Evolutionary conservation across 2,113 vertebrate genomes (phyloP), one percentile per base, ranked within the genome.

Genomic region (Buteo buteo): DNA sequence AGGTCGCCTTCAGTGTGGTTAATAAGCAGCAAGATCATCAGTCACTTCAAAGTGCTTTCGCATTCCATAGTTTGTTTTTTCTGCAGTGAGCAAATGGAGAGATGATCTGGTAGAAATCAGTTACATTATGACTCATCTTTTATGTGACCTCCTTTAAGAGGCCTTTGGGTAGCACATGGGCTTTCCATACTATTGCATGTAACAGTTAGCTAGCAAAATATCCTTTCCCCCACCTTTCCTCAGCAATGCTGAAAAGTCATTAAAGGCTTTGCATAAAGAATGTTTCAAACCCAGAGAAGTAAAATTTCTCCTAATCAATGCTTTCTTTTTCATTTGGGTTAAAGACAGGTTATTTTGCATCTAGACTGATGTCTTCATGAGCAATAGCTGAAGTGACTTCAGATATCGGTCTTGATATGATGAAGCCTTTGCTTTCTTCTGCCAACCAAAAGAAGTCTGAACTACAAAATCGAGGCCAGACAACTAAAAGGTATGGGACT

Each of bases 11-110:
- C 80, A 85, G 86, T 87, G 71, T 72, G 78, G 66, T 94, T 95
- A 95, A 93, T 95, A 95, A 90, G 61, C 73, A 95, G 73, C 70
- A 82, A 93, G 93, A 93, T 77, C 86, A 93, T 95, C 91, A 95
- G 93, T 94, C 86, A 96, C 96, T 95, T 96, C 95, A 97, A 97
- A 97, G 94, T 58, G 25, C 66, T 83, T 91, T 93, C 0, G 0
- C 89, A 87, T 96, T 91, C 84, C 93, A 71, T 95, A 82, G 91
- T 85, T 97, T 95, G 83, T 94, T 97, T 91, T 96, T 77, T 91
- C 66, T 95, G 50, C 86, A 77, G 58, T n/a, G 67, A 94, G 78
- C 73, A 94, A 97, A 87, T 50, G 91, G 81, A 85, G 69, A 36
- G 78, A 95, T 88, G 86, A 93, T 95, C 78, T 94, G 95, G 81